Evolutionary conservation across 1,140 invertebrate genomes (phyloP), one percentile per base, ranked within the genome.

Genomic region (Heliconius nattereri): DNA sequence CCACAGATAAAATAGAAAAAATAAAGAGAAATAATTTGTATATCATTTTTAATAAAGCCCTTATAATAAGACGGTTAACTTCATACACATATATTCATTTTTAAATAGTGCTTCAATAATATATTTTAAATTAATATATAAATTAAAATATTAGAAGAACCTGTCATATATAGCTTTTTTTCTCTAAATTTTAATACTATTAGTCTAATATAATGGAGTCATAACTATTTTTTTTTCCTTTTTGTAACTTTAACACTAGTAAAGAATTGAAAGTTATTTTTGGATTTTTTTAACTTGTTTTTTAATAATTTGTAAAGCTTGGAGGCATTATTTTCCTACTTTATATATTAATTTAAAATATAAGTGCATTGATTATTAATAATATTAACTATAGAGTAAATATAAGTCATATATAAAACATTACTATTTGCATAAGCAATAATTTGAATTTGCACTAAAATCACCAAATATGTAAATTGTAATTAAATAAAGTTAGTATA

Each of bases 1-100:
- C n/a, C 60, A 66, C 60, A 66, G 60, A 66, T 66, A 16, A 66
- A 26, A 66, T 66, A 60, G 26, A 75, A 37, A 35, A 76, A 75
- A 60, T 60, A 8, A 54, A 29, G 35, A 76, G 20, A 57, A 76
- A 57, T 57, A 6, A 29, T 73, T 73, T 26, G 40, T 57, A 54
- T 54, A 57, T 29, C 20, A 71, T n/a, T 29, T 76, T 71, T 71
- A 37, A 49, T 49, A 29, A 71, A 71, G 60, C 75, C 20, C 60
- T 66, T 66, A 66, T 29, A 29, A 26, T 66, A 66, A 66, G 11
- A 66, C 54, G 60, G 60, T 66, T 66, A 66, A 66, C 60, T 29
- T 66, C 23, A 29, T 66, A 26, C 60, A 66, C 60, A 29, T 66
- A 66, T 26, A 66, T 66, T 26, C 23, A 26, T 29, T 29, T 66